Percentiles rank a stretch among this genome's conserved stretches.
These are phyloP conservation scores for Papilio polyxenes DNA, from an alignment of 1,140 invertebrate species.

Conservation along the genomic window DNA sequence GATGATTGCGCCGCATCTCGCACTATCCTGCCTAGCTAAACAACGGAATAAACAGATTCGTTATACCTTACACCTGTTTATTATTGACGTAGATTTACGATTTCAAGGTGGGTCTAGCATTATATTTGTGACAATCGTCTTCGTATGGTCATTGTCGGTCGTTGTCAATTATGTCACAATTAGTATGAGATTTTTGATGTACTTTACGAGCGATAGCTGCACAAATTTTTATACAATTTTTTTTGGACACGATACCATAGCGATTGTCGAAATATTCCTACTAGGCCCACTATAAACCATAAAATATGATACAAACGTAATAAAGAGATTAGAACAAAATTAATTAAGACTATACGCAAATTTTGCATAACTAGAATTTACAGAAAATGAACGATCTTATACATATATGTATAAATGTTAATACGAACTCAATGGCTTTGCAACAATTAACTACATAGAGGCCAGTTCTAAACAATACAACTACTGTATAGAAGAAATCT, in stretches of 20 bases:
- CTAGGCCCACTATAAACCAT: background rate
- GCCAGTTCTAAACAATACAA: background rate
- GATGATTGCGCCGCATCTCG: background rate
- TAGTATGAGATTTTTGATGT: too few species aligned
- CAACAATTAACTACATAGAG: background rate
- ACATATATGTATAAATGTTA: background rate
- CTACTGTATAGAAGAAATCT: background rate
- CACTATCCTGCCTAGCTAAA: background rate
- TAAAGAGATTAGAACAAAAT: background rate
- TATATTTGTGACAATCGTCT: too few species aligned
- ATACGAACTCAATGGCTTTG: background rate
- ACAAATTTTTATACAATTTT: too few species aligned
- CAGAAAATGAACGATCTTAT: background rate
- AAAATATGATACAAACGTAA: background rate
- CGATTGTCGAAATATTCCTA: too few species aligned
- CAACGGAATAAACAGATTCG: slow-evolving; percentile 21
- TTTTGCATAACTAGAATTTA: too few species aligned
- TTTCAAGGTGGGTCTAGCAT: background rate
- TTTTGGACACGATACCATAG: too few species aligned
- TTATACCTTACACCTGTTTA: slow-evolving; percentile 11
- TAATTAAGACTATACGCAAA: too few species aligned
- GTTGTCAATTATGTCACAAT: too few species aligned
- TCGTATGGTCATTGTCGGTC: too few species aligned
- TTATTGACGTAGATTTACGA: background rate
- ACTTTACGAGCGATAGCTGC: too few species aligned